Evolutionary conservation across 2,113 vertebrate genomes (phyloP).

Genomic region (Cyanoramphus novaezelandiae): DNA sequence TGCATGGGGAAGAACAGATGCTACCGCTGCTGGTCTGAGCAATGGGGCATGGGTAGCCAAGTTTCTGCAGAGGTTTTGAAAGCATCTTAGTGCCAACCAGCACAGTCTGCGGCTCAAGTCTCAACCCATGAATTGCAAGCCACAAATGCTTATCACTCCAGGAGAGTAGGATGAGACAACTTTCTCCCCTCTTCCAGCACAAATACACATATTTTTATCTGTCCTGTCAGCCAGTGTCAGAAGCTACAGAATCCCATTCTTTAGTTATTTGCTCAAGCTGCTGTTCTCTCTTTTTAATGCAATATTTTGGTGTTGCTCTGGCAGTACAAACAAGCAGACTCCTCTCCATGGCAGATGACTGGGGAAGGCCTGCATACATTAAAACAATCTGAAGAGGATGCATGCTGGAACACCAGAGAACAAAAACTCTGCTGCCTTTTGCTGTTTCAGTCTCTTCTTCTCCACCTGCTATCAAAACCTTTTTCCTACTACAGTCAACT

Average conservation of each 20-base stretch:
- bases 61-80: not conserved
- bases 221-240: not conserved
- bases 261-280: not conserved
- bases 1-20: not conserved
- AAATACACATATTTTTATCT: not conserved
- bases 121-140: not conserved
- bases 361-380: not conserved
- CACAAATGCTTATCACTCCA: not conserved
- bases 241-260: not conserved
- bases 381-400: not conserved
- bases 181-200: not conserved
- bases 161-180: not conserved
- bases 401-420: not conserved
- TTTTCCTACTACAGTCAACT: not conserved
- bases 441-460: not conserved
- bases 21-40: not conserved
- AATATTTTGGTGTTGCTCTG: not conserved
- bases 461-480: not conserved
- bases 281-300: not conserved
- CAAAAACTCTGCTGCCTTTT: not conserved
- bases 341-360: not conserved
- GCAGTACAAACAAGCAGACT: not conserved
- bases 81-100: not conserved
- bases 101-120: not conserved
- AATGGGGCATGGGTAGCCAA: rapidly evolving